Evolutionary conservation across 2,113 vertebrate genomes (phyloP), one percentile per base, ranked within the genome.

Genomic region (Urocolius indicus): DNA sequence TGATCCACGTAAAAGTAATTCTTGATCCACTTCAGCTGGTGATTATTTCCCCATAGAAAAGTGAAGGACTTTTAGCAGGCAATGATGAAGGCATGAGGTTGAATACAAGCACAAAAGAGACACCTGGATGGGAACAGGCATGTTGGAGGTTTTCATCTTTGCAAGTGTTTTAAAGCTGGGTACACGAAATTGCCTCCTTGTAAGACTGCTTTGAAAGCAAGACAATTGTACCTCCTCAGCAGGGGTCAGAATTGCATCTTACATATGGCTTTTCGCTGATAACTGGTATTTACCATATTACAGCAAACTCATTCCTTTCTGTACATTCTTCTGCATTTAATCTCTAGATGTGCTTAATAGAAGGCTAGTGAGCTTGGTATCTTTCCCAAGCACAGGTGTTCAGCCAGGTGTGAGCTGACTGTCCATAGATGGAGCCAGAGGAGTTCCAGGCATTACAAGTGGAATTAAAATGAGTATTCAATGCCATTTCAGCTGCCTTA

Each of bases 21-120:
- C 85, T 90, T 89, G 88, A 95, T 87, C 76, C 80, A 90, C 80
- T 93, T 95, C 93, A 96, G 85, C 63, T 82, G 73, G 68, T 62
- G 83, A 90, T 96, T 96, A 93, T 92, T 96, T 95, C 93, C 92
- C 94, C 83, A 89, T 6, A 87, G 90, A 94, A 94, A 94, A 95
- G 90, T 84, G 69, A 96, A 93, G 65, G 88, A 84, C 76, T 68
- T 95, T 68, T 52, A 81, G 68, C 57, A 93, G 67, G 79, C 73
- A 89, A 45, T 26, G 61, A 78, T 41, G 76, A 86, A 96, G 41
- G 61, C 52, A 66, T 69, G 46, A 58, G 66, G 68, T 61, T 89
- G 79, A 94, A 74, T 69, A 59, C 8, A 77, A 78, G 83, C 63
- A 81, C 75, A 65, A 55, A 86, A 80, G 76, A 95, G 72, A 27